These are phyloP conservation scores for Silurus lanzhouensis DNA, from an alignment of 2,797 vertebrate genomes.

Conservation along the genomic window DNA sequence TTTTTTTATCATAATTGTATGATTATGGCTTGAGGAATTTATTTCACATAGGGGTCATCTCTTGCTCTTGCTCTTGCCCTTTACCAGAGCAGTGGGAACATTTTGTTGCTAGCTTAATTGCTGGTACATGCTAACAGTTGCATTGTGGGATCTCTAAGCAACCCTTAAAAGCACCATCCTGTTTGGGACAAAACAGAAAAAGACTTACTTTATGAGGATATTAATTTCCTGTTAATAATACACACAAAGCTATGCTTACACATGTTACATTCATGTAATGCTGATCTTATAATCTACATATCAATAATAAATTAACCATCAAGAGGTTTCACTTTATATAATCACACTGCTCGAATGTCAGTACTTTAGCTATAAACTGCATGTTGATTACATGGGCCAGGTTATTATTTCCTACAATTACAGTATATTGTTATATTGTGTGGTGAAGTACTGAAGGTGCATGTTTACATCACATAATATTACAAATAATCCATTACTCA, in stretches of 20 bases:
- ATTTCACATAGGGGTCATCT: slow-evolving; percentile 1
- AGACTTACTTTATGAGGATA: neutral
- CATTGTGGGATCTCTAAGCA: slow-evolving; percentile 25
- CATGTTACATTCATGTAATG: slow-evolving; percentile 13
- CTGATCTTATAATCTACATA: neutral
- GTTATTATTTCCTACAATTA: neutral
- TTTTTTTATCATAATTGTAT: neutral
- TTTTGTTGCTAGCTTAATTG: slow-evolving; percentile 30
- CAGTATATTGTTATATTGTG: neutral
- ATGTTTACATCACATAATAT: neutral
- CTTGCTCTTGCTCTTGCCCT: neutral
- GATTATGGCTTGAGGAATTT: slow-evolving; percentile 17
- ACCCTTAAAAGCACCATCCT: slow-evolving; percentile 3
- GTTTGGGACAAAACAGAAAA: neutral
- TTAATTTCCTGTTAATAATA: neutral
- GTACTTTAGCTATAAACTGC: neutral
- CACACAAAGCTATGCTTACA: slow-evolving; percentile 3
- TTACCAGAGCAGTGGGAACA: slow-evolving; percentile 40
- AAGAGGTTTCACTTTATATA: neutral
- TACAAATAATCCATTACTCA: neutral
- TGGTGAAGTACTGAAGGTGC: neutral
- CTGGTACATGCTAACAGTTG: slow-evolving; percentile 36
- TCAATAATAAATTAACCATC: neutral
- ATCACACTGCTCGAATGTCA: neutral
- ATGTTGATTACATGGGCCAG: neutral